phyloP scores from a whole-genome alignment of 2,113 vertebrate species.

The Eleginops maclovinus region DNA sequence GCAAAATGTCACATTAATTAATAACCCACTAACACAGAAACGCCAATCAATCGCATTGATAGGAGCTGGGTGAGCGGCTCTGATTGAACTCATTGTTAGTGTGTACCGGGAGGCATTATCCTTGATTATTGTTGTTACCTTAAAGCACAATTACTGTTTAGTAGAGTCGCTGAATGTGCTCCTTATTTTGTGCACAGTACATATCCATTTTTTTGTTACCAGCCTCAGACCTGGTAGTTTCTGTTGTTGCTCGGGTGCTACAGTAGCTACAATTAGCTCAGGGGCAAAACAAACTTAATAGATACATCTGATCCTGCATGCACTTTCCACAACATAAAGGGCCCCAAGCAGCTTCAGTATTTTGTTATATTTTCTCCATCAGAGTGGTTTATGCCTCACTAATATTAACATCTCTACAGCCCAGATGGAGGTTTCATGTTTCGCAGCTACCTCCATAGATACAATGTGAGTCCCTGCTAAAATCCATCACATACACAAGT shows the following conservation, averaged over 20 bases:
- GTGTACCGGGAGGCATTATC: neutral
- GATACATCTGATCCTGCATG: neutral
- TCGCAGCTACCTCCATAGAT: neutral
- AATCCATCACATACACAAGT: neutral
- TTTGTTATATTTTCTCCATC: neutral
- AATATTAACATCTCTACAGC: neutral
- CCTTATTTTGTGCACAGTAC: neutral
- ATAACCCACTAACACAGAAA: slow-evolving; percentile 40
- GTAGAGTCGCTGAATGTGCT: neutral
- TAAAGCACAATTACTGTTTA: slow-evolving; percentile 16
- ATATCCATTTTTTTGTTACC: neutral
- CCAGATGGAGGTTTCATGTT: neutral
- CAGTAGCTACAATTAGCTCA: neutral
- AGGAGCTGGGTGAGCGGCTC: neutral
- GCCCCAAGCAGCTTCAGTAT: neutral
- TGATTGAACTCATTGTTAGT: neutral
- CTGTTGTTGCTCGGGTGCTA: neutral
- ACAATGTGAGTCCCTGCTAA: neutral
- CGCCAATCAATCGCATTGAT: slow-evolving; percentile 26
- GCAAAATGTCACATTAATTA: neutral
- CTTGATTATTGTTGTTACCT: neutral
- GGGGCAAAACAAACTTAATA: neutral
- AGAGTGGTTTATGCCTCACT: neutral
- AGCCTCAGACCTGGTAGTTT: neutral
- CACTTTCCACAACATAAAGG: neutral